Evolutionary conservation across 2,888 invertebrate species (phyloP).

Genomic region (Mimumesa dahlbomi): DNA sequence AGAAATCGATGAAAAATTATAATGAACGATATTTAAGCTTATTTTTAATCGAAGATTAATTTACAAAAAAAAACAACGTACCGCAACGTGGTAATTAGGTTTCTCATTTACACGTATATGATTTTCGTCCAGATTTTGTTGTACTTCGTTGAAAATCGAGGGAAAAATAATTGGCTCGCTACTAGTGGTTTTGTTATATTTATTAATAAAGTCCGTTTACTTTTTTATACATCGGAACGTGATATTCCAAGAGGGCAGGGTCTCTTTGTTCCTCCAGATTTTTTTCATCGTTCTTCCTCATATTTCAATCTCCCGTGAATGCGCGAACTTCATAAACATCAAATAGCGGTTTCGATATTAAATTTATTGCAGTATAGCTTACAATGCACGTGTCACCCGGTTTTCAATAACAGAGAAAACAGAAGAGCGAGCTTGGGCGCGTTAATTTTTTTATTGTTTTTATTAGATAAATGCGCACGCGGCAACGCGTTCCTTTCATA

Average conservation of each 20-base stretch:
- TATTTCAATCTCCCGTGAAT: constrained; percentile 48
- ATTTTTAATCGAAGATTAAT: too few species aligned
- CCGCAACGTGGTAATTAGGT: too few species aligned
- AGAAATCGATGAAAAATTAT: too few species aligned
- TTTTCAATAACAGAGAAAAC: constrained; percentile 39
- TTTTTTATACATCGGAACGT: constrained; percentile 30
- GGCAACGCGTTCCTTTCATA: constrained; percentile 32
- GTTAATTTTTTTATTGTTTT: constrained; percentile 51
- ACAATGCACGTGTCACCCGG: constrained; percentile 53
- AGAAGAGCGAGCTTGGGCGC: constrained; percentile 22
- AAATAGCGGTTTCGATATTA: constrained; percentile 58
- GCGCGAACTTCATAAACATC: constrained; percentile 46
- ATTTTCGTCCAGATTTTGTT: too few species aligned
- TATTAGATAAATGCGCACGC: constrained; percentile 15
- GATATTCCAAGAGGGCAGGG: constrained; percentile 22
- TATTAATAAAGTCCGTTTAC: too few species aligned
- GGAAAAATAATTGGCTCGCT: too few species aligned
- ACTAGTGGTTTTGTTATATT: too few species aligned
- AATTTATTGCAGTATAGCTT: constrained; percentile 50
- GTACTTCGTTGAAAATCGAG: too few species aligned
- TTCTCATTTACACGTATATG: too few species aligned
- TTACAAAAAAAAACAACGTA: too few species aligned
- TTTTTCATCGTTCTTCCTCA: constrained; percentile 24
- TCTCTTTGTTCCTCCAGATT: constrained; percentile 39
- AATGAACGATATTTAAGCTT: too few species aligned